A percentile compares a stretch with the other conserved stretches of the same genome.
Conservation (phyloP, 2,113 vertebrate species). For the Notechis scutatus region DNA sequence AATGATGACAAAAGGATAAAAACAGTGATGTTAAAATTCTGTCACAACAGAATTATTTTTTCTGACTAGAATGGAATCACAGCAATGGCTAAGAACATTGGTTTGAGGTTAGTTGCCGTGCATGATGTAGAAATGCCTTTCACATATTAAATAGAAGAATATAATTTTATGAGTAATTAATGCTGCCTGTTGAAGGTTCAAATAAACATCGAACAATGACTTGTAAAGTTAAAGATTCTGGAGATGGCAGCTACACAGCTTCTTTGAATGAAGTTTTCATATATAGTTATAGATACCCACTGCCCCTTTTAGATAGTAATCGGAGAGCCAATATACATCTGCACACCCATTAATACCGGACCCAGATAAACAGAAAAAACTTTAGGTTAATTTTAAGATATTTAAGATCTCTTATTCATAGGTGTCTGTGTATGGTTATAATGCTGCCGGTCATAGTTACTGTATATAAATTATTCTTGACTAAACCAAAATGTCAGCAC, state of each 20-base stretch:
- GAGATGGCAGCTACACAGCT: not conserved
- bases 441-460: not conserved
- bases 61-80: not conserved
- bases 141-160: not conserved
- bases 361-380: not conserved
- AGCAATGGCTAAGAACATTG: not conserved
- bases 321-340: not conserved
- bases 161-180: not conserved
- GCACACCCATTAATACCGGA: not conserved
- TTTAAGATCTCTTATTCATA: not conserved
- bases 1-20: not conserved
- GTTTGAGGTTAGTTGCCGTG: not conserved
- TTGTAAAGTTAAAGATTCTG: not conserved
- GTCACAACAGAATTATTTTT: not conserved
- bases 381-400: not conserved
- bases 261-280: not conserved
- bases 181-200: not conserved
- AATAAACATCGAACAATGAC: not conserved
- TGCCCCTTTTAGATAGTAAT: fast-evolving
- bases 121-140: not conserved
- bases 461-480: not conserved
- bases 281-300: not conserved
- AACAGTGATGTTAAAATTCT: not conserved
- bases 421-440: not conserved
- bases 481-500: not conserved